Conservation (phyloP, 2,888 invertebrate species). For the Stramonita haemastoma region DNA sequence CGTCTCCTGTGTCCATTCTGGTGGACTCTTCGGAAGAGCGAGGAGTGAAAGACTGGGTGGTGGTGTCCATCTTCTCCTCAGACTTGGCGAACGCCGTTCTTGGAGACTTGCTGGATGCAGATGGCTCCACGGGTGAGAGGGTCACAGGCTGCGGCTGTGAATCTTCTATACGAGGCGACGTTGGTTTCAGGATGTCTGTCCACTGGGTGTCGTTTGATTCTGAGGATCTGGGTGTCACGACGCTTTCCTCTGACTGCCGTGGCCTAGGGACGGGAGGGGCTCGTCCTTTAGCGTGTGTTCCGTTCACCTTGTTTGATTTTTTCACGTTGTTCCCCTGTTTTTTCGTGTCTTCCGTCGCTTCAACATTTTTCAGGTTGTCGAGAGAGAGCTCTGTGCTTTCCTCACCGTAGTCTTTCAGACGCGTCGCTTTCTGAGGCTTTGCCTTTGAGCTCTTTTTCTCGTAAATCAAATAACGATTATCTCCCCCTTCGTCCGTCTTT, state of each 20-base stretch:
- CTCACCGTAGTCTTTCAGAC: constrained; percentile 40
- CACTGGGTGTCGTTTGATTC: background rate
- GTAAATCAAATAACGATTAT: constrained; percentile 42
- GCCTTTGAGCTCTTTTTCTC: constrained; percentile 36
- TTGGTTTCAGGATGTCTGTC: constrained; percentile 16
- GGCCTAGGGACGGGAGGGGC: constrained; percentile 33
- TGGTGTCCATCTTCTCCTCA: constrained; percentile 29
- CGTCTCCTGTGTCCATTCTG: constrained; percentile 19
- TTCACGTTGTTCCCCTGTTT: background rate
- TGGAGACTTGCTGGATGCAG: background rate
- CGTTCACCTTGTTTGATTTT: constrained; percentile 29
- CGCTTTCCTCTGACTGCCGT: constrained; percentile 3
- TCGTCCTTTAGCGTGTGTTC: constrained; percentile 24
- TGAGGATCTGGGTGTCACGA: background rate
- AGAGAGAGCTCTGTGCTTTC: background rate
- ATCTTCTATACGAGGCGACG: constrained; percentile 34
- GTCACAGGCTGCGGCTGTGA: constrained; percentile 21
- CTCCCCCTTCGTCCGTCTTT: constrained; percentile 40
- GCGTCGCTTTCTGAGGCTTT: constrained; percentile 23
- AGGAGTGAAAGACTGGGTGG: constrained; percentile 22
- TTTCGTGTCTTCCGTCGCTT: background rate
- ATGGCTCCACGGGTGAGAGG: constrained; percentile 1
- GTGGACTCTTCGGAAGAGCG: background rate
- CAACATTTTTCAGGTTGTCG: background rate
- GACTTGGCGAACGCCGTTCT: background rate